These are phyloP conservation scores for Pycnonotus jocosus DNA, from an alignment of 2,113 vertebrate species.

Conservation along the genomic window DNA sequence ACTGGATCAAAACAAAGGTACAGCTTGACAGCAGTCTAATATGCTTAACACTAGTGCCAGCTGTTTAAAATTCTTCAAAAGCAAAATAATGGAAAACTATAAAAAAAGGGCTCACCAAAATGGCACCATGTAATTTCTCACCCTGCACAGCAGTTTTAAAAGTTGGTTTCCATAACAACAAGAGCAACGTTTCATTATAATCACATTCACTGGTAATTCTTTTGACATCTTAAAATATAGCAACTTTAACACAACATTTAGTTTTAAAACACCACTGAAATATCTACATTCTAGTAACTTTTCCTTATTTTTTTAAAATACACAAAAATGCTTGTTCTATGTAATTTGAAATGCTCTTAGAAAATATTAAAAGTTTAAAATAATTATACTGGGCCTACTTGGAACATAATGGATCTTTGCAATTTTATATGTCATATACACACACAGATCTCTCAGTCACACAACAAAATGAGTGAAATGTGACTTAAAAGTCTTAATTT, in stretches of 20 bases:
- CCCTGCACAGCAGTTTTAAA: background rate
- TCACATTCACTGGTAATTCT: background rate
- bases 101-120: slow-evolving; percentile 11
- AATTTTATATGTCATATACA: background rate
- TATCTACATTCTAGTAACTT: background rate
- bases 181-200: slow-evolving; percentile 53
- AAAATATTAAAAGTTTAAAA: background rate
- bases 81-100: background rate
- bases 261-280: background rate
- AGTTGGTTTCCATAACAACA: slow-evolving; percentile 64
- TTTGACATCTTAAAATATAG: slow-evolving; percentile 41
- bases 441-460: background rate
- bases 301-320: background rate
- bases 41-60: background rate
- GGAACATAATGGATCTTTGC: background rate
- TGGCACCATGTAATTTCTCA: slow-evolving; percentile 6
- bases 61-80: slow-evolving; percentile 18
- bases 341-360: background rate
- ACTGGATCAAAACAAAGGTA: background rate
- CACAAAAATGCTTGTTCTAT: background rate
- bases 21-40: background rate
- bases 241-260: slow-evolving; percentile 20
- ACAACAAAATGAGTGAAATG: background rate
- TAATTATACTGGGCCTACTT: background rate
- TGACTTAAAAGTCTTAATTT: background rate